Conservation (phyloP, 2,113 vertebrate species). For the Mionectes macconnelli region DNA sequence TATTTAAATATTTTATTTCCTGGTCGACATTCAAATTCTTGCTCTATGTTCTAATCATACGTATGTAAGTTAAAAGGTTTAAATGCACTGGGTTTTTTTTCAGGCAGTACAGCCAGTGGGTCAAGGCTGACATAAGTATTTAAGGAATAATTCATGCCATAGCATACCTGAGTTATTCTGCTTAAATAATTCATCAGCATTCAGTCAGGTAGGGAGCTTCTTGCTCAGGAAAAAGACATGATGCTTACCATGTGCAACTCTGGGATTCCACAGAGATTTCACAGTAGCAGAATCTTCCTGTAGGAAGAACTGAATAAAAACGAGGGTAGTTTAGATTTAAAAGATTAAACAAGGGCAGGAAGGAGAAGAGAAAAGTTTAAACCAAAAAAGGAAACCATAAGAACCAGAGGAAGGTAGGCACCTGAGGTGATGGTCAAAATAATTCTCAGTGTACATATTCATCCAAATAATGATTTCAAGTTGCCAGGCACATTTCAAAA, state of each 20-base stretch:
- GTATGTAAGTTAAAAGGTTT: not conserved
- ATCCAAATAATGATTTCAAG: not conserved
- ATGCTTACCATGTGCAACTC: not conserved
- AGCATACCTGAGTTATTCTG: not conserved
- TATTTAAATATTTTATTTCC: not conserved
- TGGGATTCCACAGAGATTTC: not conserved
- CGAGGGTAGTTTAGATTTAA: not conserved
- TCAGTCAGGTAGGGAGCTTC: not conserved
- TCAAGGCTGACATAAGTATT: not conserved
- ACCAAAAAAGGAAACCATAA: not conserved
- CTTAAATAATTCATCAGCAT: not conserved
- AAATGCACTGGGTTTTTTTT: not conserved
- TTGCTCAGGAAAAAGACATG: not conserved
- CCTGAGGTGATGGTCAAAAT: not conserved
- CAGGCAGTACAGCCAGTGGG: not conserved
- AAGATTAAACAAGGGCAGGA: not conserved
- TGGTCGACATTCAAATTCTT: not conserved
- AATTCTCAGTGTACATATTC: not conserved
- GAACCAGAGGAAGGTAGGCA: not conserved
- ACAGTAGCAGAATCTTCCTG: not conserved
- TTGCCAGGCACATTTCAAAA: not conserved
- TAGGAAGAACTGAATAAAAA: not conserved
- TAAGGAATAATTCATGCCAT: not conserved
- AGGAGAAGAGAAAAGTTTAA: not conserved
- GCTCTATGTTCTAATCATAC: not conserved